phyloP scores from a whole-genome alignment of 1,140 invertebrate genomes.

The Wasmannia auropunctata region DNA sequence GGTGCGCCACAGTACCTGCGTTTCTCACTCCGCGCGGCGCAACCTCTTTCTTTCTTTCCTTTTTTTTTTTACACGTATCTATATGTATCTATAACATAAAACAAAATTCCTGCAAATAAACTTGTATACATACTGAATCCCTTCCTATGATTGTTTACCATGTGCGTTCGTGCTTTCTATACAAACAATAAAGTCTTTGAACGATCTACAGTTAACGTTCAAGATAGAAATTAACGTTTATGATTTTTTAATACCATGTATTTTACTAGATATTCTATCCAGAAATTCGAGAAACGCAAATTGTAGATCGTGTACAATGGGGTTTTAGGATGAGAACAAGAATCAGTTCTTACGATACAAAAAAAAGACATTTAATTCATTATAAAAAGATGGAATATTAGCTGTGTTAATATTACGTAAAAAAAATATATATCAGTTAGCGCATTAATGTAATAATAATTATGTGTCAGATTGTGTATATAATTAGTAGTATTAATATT shows the following conservation, averaged over 20 bases:
- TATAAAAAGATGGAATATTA: slow-evolving; percentile 46
- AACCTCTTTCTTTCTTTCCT: slow-evolving; percentile 6
- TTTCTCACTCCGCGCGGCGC: slow-evolving; percentile 24
- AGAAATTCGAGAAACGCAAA: background rate
- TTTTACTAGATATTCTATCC: background rate
- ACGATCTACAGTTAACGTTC: background rate
- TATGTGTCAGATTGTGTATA: background rate
- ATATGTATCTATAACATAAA: slow-evolving; percentile 62
- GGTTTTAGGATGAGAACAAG: background rate
- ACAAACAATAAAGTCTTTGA: background rate
- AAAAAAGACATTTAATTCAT: slow-evolving; percentile 20
- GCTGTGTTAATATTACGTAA: background rate
- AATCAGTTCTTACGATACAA: background rate
- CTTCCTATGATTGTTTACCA: background rate
- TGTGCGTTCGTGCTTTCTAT: background rate
- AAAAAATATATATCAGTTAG: background rate
- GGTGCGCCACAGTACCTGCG: background rate
- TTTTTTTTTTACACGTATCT: slow-evolving; percentile 59
- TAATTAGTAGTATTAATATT: background rate
- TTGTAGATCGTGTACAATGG: background rate
- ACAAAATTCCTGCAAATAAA: slow-evolving; percentile 64
- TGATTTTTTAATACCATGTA: background rate
- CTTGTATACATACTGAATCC: slow-evolving; percentile 54
- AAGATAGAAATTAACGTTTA: background rate
- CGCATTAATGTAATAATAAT: background rate